Evolutionary conservation across 2,888 invertebrate species (phyloP), one percentile per base, ranked within the genome.

Genomic region (Apotomis turbidana): DNA sequence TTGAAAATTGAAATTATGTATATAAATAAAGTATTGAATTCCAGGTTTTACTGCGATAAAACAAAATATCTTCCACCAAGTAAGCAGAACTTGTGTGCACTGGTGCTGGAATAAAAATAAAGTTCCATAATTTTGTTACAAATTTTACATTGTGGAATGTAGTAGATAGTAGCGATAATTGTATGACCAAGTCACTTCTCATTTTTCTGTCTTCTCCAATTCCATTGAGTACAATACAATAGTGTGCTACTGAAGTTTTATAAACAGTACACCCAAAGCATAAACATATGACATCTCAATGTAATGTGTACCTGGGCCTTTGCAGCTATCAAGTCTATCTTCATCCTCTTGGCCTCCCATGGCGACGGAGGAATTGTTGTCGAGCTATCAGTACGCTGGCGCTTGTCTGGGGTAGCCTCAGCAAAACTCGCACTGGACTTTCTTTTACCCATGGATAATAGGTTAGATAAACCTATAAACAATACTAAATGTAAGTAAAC

Each of bases 251-350:
- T 27, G 1, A 27, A 27, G 27, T 27, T 49, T 9, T 9, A 49
- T 9, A 49, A 41, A 5, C 41, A 41, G 0, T 41, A 41, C 41
- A 41, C 41, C 27, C 4, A 55, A 27, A 62, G 8, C 15, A 41
- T 12, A 54, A 44, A 64, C 15, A 55, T 55, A 15, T 44, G 15
- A 44, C 6, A 6, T 51, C 0, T 64, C 27, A 4, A 9, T 46
- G 4, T 44, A 49, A n/a, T 66, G 9, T 49, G 49, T 57, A 94
- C 95, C 88, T 94, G 92, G 44, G 94, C 91, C 80, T 93, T 94
- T 0, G 95, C 94, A 79, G 95, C 96, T 73, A 96, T 90, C 63
- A 96, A 87, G 85, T 96, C 96, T 46, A 94, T 94, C 81, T 95
- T 95, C 77, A 96, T 79, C 62, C 94, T 90, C 73, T 95, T 94